Percentiles rank a stretch among this genome's conserved stretches.
These are phyloP conservation scores for Pandion haliaetus DNA, from an alignment of 2,113 vertebrate genomes.

Conservation along the genomic window DNA sequence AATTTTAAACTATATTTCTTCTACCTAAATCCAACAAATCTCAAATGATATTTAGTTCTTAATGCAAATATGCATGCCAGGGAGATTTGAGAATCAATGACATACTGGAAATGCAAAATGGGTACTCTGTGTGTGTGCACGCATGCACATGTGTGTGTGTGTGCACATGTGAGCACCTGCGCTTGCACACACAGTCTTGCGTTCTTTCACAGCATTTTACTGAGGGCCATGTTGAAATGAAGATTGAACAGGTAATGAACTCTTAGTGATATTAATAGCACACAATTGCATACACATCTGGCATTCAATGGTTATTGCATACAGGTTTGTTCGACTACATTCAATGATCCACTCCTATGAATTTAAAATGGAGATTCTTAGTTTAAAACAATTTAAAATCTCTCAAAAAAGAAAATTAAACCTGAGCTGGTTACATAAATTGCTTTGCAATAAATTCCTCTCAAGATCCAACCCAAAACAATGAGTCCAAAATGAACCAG, in stretches of 20 bases:
- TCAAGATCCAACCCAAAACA: neutral
- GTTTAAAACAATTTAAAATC: neutral
- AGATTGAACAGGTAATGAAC: neutral
- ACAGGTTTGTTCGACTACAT: neutral
- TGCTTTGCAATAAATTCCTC: neutral
- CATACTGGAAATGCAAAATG: neutral
- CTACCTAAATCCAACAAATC: neutral
- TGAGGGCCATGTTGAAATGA: neutral
- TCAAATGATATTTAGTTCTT: neutral
- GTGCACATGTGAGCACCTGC: neutral
- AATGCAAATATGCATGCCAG: neutral
- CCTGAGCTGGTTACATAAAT: neutral
- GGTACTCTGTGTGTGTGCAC: neutral
- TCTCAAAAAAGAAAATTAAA: neutral
- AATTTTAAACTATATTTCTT: conserved; percentile 20
- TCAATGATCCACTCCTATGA: neutral
- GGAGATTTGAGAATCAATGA: neutral
- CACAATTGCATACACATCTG: neutral
- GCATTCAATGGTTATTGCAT: neutral
- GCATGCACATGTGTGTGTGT: fast-evolving
- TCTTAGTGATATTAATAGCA: neutral
- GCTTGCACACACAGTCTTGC: neutral
- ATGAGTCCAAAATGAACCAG: neutral
- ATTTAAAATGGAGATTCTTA: neutral
- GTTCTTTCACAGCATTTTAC: conserved; percentile 2